phyloP scores from a whole-genome alignment of 2,797 vertebrate genomes.

The Coendou prehensilis region DNA sequence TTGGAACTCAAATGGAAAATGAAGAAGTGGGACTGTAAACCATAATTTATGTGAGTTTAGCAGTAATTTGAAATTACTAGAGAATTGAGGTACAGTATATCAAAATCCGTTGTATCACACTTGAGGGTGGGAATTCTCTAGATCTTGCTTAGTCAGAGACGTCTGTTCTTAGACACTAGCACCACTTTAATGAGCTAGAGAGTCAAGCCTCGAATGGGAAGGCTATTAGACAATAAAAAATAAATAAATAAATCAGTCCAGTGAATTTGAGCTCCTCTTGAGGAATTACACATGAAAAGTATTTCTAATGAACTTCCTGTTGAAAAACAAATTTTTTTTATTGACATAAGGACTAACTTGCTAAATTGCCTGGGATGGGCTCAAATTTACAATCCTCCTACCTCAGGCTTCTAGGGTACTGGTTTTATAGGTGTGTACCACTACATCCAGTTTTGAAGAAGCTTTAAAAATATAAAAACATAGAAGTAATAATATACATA shows the following conservation, averaged over 20 bases:
- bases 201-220: background rate
- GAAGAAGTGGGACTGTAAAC: background rate
- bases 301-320: constrained; percentile 8
- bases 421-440: background rate
- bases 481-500: background rate
- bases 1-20: constrained; percentile 64
- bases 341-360: background rate
- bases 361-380: background rate
- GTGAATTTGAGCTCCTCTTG: constrained; percentile 31
- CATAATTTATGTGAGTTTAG: constrained; percentile 4
- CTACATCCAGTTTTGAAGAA: background rate
- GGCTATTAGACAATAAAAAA: constrained; percentile 34
- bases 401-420: background rate
- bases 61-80: constrained; percentile 13
- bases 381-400: background rate
- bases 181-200: background rate
- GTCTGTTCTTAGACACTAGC: background rate
- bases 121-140: constrained; percentile 1
- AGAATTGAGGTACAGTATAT: background rate
- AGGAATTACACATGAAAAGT: constrained; percentile 40
- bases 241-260: constrained; percentile 1
- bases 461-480: background rate
- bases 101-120: constrained; percentile 22
- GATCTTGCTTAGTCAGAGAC: background rate
- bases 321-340: background rate